Evolutionary conservation across 2,888 invertebrate species (phyloP).

Genomic region (Drosophila trichaetosa): DNA sequence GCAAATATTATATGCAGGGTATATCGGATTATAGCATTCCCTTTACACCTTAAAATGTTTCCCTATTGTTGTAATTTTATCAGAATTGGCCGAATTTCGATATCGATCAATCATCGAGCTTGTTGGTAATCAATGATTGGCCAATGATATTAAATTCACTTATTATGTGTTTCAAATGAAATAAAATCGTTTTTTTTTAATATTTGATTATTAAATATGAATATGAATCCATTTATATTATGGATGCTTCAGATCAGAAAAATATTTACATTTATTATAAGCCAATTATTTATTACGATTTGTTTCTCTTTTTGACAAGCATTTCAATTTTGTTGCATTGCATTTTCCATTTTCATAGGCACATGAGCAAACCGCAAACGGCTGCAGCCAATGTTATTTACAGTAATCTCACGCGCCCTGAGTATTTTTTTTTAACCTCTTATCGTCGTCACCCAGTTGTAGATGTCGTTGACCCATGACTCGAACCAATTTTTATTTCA

Average conservation of each 20-base stretch:
- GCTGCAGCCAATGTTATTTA: conserved; percentile 8
- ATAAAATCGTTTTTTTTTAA: neutral
- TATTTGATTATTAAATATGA: neutral
- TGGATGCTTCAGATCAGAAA: neutral
- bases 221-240: neutral
- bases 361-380: conserved; percentile 5
- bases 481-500: conserved; percentile 5
- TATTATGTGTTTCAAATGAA: neutral
- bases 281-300: neutral
- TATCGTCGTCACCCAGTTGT: conserved; percentile 4
- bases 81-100: neutral
- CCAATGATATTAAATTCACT: neutral
- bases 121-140: neutral
- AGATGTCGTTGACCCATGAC: conserved; percentile 37
- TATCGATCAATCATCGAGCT: conserved; percentile 5
- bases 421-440: conserved; percentile 14
- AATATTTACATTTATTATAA: neutral
- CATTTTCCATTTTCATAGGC: neutral
- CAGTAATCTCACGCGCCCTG: conserved; percentile 8
- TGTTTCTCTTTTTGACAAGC: neutral
- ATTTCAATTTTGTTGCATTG: neutral
- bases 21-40: neutral
- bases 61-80: neutral
- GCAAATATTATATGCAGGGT: neutral
- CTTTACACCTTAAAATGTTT: neutral